Base-by-base conservation (phyloP, 2,797 vertebrate genomes). In the Sarcoramphus papa region DNA sequence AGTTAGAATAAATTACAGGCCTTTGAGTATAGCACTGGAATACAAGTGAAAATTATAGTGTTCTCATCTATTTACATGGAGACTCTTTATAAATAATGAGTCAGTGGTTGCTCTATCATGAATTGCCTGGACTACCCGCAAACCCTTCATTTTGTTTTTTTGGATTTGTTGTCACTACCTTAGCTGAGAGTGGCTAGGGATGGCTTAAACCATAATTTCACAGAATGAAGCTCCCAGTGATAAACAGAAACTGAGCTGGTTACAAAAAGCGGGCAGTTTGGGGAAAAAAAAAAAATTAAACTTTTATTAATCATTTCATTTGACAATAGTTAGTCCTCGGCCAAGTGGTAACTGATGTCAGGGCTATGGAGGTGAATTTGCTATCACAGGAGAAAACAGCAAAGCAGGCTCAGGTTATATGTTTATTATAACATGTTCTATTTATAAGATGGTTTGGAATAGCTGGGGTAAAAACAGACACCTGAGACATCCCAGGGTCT, bases 61-160 rank as follows among this genome's bases (percentile, higher is more conserved):
- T 68, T 85, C 57, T 95, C 95, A 75, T 92, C 85, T 97, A 72
- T 96, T 95, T 93, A 90, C 92, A 75, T 88, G 82, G 87, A 92
- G 75, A 91, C 37, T 84, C 47, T 30, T 75, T 24, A 90, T 72
- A 97, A 97, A 91, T 95, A 96, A 65, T 81, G 94, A 96, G 21
- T 95, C 96, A 95, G 65, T 40, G 73, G 31, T 57, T 95, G 82
- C 60, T 81, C 80, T 92, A 16, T 45, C 63, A n/a, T 41, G 60
- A 72, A 19, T 59, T 91, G 64, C 41, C 92, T 35, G 50, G 56
- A 68, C 27, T 85, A 62, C 53, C 51, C 22, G 1, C 73, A 90
- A 79, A 41, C 14, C 40, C 27, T 86, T 75, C 2, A 2, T 62
- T 73, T 82, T 62, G 33, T 25, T 76, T 73, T 77, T 57, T 18